Percentiles rank a stretch among this genome's conserved stretches.
Conservation (phyloP, 2,797 vertebrate genomes). For the Eulemur mongoz region DNA sequence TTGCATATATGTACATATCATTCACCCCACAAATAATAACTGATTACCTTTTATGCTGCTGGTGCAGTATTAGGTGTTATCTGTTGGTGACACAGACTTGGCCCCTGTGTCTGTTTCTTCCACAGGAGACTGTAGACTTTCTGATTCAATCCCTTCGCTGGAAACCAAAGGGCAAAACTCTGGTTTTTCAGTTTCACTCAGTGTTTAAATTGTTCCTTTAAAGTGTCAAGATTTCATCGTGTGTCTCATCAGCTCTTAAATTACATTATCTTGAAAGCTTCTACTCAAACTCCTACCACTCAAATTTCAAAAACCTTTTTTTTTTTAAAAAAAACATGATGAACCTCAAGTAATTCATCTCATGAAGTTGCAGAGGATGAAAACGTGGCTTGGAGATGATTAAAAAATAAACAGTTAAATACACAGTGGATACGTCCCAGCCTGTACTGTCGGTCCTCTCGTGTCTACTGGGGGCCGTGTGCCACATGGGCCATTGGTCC, state of each 20-base stretch:
- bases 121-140: neutral
- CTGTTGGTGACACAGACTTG: neutral
- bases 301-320: neutral
- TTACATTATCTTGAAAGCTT: neutral
- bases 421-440: neutral
- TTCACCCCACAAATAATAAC: neutral
- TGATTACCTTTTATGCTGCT: neutral
- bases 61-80: no score
- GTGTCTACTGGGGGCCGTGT: neutral
- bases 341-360: neutral
- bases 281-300: neutral
- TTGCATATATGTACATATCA: neutral
- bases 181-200: conserved; percentile 50
- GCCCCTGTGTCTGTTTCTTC: neutral
- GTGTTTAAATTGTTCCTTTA: conserved; percentile 20
- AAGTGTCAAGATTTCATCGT: conserved; percentile 20
- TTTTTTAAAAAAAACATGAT: neutral
- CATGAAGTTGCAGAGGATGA: neutral
- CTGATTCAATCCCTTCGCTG: neutral
- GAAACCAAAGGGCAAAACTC: conserved; percentile 37
- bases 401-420: neutral
- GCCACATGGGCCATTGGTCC: neutral
- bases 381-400: neutral
- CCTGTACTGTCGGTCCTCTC: neutral
- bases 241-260: neutral